These are phyloP conservation scores for Mormyrops boulengeri DNA, from an alignment of 2,797 vertebrate species.

Conservation along the genomic window DNA sequence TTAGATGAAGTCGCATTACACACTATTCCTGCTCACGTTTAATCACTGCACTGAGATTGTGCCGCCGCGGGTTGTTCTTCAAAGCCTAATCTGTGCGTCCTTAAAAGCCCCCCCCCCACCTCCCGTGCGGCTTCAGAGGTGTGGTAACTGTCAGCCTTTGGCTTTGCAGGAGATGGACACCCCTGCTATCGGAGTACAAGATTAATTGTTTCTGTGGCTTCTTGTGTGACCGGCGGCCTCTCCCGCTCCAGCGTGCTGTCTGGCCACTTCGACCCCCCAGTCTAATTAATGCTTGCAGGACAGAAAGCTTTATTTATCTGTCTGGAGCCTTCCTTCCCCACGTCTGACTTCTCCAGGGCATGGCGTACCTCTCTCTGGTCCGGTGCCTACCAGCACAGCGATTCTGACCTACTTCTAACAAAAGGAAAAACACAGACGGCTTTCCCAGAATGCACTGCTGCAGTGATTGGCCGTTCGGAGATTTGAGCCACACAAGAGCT, in stretches of 20 bases:
- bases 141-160: not conserved
- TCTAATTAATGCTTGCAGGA: slow-evolving; percentile 59
- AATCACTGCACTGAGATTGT: not conserved
- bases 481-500: slow-evolving; percentile 9
- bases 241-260: not conserved
- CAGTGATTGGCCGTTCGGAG: slow-evolving; percentile 39
- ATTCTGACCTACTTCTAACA: slow-evolving; percentile 60
- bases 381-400: slow-evolving; percentile 43
- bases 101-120: not conserved
- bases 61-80: not conserved
- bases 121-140: not conserved
- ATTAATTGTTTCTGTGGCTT: not conserved
- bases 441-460: slow-evolving; percentile 39
- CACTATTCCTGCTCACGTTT: not conserved
- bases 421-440: slow-evolving; percentile 41
- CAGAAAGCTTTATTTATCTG: slow-evolving; percentile 54
- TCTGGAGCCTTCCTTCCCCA: slow-evolving; percentile 47
- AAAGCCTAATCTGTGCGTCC: not conserved
- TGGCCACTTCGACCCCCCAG: slow-evolving; percentile 37
- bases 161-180: not conserved
- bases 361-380: slow-evolving; percentile 49
- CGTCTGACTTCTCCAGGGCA: slow-evolving; percentile 33
- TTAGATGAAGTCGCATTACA: not conserved
- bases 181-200: not conserved
- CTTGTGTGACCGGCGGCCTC: not conserved